Conservation (phyloP, 2,888 invertebrate species). For the Scotopteryx bipunctaria region DNA sequence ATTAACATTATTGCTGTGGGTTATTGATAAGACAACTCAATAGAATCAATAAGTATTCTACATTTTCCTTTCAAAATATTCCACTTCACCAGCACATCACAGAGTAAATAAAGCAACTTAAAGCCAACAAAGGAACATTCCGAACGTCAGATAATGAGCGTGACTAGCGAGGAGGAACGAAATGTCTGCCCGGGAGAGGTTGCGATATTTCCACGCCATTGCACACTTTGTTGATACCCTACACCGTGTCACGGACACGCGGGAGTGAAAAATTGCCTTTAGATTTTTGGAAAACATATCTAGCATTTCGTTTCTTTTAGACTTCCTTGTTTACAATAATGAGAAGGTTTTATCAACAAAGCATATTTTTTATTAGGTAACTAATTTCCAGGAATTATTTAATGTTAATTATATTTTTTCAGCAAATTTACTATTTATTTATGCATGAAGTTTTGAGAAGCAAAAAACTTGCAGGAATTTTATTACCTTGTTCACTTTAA, state of each 20-base stretch:
- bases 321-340: too few species aligned
- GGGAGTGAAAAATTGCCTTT: constrained; percentile 44
- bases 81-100: constrained; percentile 25
- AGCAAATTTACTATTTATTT: too few species aligned
- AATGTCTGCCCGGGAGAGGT: constrained; percentile 70
- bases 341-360: too few species aligned
- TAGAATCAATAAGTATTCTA: not conserved
- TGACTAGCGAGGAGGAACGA: constrained; percentile 74
- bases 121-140: constrained; percentile 68
- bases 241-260: constrained; percentile 67
- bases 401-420: too few species aligned
- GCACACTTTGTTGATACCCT: constrained; percentile 76
- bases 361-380: too few species aligned
- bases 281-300: constrained; percentile 17
- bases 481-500: constrained; percentile 25
- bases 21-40: too few species aligned
- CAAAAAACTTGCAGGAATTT: constrained; percentile 5
- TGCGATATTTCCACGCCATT: constrained; percentile 80
- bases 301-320: constrained; percentile 1
- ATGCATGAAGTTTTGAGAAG: constrained; percentile 1
- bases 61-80: not conserved
- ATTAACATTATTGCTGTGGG: not conserved
- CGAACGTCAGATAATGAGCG: constrained; percentile 77
- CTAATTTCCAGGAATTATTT: too few species aligned
- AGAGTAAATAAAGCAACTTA: constrained; percentile 75